Evolutionary conservation across 2,888 invertebrate genomes (phyloP).

Genomic region (Catocala sponsa): DNA sequence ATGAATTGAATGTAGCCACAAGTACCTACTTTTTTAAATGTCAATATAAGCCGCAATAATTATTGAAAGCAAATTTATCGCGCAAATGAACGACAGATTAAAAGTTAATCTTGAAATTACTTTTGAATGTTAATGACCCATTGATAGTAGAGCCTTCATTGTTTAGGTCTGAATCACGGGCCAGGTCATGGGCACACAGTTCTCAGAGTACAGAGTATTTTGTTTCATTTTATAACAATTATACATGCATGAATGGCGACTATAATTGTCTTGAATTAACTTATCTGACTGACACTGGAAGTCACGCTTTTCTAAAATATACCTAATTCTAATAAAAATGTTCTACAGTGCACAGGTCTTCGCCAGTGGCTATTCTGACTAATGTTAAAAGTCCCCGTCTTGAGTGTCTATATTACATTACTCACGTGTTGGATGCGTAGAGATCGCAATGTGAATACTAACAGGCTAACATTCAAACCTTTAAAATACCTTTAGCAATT

Average conservation of each 20-base stretch:
- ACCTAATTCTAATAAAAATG: no score
- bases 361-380: no score
- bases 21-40: conserved; percentile 5
- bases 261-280: conserved; percentile 22
- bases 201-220: conserved; percentile 35
- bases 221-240: conserved; percentile 36
- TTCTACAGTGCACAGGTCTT: no score
- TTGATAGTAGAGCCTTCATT: conserved; percentile 33
- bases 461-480: conserved; percentile 19
- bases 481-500: conserved; percentile 20
- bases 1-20: neutral
- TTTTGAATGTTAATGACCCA: conserved; percentile 47
- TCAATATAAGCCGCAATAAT: conserved; percentile 8
- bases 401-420: neutral
- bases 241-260: conserved; percentile 38
- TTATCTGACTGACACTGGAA: conserved; percentile 3
- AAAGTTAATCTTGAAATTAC: conserved; percentile 28
- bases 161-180: conserved; percentile 45
- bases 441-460: conserved; percentile 28
- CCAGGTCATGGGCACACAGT: conserved; percentile 45
- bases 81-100: conserved; percentile 34
- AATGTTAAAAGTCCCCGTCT: no score
- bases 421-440: neutral
- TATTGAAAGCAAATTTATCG: conserved; percentile 11
- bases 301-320: no score